Evolutionary conservation across 92 coral and sea anemone species (phyloP).

Genomic region (Metridium senile): DNA sequence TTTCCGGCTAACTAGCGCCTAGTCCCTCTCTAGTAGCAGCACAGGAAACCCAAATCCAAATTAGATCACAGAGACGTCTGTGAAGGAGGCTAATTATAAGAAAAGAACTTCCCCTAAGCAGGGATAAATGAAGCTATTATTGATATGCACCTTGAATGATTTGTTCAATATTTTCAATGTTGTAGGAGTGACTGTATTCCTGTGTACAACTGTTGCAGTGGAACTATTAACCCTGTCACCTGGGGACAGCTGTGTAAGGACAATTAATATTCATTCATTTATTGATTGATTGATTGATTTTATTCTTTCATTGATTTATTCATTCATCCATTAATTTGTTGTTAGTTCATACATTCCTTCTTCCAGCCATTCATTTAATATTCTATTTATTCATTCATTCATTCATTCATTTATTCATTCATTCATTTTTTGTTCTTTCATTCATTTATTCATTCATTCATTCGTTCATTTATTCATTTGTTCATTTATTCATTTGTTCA

Average conservation of each 20-base stretch:
- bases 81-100: too few species aligned
- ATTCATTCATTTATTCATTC: not conserved
- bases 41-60: too few species aligned
- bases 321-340: not conserved
- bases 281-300: not conserved
- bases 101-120: too few species aligned
- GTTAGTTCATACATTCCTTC: not conserved
- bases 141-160: too few species aligned
- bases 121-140: not conserved
- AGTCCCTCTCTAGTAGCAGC: too few species aligned
- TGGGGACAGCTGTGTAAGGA: conserved; percentile 88
- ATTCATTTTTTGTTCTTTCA: not conserved
- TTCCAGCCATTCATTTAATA: not conserved
- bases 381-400: not conserved
- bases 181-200: conserved; percentile 19
- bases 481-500: not conserved
- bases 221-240: conserved; percentile 77
- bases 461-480: not conserved
- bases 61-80: too few species aligned
- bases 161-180: too few species aligned
- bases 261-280: not conserved
- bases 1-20: too few species aligned
- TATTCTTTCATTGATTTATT: not conserved
- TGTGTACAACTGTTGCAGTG: conserved; percentile 83
- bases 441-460: not conserved